Base-by-base conservation (phyloP, 2,888 invertebrate genomes). In the Trichacis sp. region DNA sequence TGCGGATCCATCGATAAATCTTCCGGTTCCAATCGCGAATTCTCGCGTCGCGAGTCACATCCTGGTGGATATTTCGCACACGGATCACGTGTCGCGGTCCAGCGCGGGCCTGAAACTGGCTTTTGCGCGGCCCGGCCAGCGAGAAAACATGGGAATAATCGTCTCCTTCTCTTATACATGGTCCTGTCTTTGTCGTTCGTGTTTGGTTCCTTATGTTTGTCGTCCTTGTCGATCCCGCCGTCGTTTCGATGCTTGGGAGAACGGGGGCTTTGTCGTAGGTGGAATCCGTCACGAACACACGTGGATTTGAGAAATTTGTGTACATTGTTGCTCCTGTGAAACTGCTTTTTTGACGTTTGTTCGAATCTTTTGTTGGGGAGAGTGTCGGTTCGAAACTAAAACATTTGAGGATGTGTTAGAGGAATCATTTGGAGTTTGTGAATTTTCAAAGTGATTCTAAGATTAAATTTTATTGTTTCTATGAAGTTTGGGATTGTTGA, bases 91-190 rank as follows among this genome's bases (percentile, higher is more conserved):
- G 75, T 73, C 78, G 74, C 80, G 79, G 76, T 77, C 75, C 77
- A 78, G 74, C 77, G 81, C 79, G 77, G 76, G 76, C 72, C 76
- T 77, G 78, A 78, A 79, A 82, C 82, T 82, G 80, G 62, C 76
- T 72, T 55, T 63, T 64, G 58, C 57, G 48, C 12, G 46, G 24
- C 24, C 46, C 18, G 18, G n/a, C 52, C 58, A 49, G 50, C 62
- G 58, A 66, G 68, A 64, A 40, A 40, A 40, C 33, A 33, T 33
- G 33, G n/a, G 14, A 12, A 40, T 14, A 12, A n/a, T 48, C 43
- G 36, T 36, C 61, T 61, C 68, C 57, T 69, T 63, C 67, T 69
- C 64, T 68, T 67, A 9, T 3, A 12, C 5, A 9, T 67, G 56
- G 30, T 67, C 42, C 33, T 36, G 29, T 48, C 33, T 42, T 18